These are phyloP conservation scores for Cataglyphis hispanica DNA, from an alignment of 1,140 invertebrate genomes.

Conservation along the genomic window DNA sequence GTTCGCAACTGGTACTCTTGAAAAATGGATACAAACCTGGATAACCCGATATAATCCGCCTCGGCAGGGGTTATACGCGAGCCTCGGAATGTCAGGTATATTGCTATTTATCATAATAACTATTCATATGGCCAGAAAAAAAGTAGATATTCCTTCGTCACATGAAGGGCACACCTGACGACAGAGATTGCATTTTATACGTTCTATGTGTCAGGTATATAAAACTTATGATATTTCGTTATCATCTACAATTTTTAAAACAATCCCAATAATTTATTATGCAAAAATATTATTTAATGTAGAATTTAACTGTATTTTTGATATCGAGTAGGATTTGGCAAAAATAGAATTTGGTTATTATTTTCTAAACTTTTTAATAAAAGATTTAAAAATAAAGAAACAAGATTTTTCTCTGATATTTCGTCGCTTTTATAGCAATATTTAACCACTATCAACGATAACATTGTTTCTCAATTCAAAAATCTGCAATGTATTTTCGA, in stretches of 20 bases:
- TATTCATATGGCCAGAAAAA: conserved; percentile 55
- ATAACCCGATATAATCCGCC: conserved; percentile 5
- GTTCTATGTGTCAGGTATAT: conserved; percentile 31
- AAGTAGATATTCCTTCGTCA: conserved; percentile 47
- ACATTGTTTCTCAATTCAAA: background rate
- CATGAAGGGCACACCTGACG: conserved; percentile 41
- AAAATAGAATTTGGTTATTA: background rate
- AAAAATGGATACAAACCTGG: conserved; percentile 48
- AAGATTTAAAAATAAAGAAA: no score
- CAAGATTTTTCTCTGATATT: no score
- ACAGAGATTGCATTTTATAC: conserved; percentile 54
- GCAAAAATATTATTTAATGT: background rate
- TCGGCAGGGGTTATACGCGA: conserved; percentile 36
- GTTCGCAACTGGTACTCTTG: conserved; percentile 28
- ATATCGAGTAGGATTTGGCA: background rate
- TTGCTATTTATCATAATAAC: conserved; percentile 65
- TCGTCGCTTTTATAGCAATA: background rate
- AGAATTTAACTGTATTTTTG: background rate
- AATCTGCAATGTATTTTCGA: background rate
- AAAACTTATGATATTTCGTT: conserved; percentile 31
- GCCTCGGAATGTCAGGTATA: conserved; percentile 48
- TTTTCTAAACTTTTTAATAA: no score
- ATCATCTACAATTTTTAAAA: conserved; percentile 1
- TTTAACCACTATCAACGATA: background rate
- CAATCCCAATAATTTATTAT: background rate